Percentiles rank a stretch among this genome's conserved stretches.
Evolutionary conservation across 1,140 invertebrate genomes (phyloP).

Genomic region (Drosophila rufa): DNA sequence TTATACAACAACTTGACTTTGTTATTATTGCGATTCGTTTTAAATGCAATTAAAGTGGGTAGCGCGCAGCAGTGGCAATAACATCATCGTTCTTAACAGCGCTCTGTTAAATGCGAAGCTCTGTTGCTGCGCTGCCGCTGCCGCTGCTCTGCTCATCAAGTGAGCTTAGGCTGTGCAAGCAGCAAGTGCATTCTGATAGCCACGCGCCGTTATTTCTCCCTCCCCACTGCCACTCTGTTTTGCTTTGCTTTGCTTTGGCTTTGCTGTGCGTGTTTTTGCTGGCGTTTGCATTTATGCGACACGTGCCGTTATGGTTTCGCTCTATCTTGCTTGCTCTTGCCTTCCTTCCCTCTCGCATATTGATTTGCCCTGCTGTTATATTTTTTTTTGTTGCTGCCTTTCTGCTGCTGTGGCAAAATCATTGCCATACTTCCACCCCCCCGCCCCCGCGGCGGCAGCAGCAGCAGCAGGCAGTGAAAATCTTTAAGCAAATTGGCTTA

Average conservation of each 20-base stretch:
- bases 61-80: slow-evolving; percentile 1
- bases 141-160: not conserved
- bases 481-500: slow-evolving; percentile 77
- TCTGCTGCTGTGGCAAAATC: slow-evolving; percentile 31
- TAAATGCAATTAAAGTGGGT: slow-evolving; percentile 36
- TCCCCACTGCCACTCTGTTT: slow-evolving; percentile 3
- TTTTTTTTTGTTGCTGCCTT: slow-evolving; percentile 3
- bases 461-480: slow-evolving; percentile 32
- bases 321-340: slow-evolving; percentile 9
- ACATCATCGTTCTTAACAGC: slow-evolving; percentile 4
- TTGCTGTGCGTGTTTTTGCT: slow-evolving; percentile 24
- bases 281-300: slow-evolving; percentile 51
- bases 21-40: slow-evolving; percentile 42
- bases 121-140: slow-evolving; percentile 4
- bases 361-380: slow-evolving; percentile 41
- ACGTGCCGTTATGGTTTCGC: slow-evolving; percentile 46
- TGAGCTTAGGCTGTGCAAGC: slow-evolving; percentile 13
- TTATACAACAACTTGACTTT: slow-evolving; percentile 43
- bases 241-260: slow-evolving; percentile 4
- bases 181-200: slow-evolving; percentile 38
- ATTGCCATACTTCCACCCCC: slow-evolving; percentile 8
- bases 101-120: not conserved
- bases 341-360: slow-evolving; percentile 33
- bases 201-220: slow-evolving; percentile 25
- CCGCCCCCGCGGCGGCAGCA: not conserved